Percentiles rank a stretch among this genome's conserved stretches.
Evolutionary conservation across 2,888 invertebrate species (phyloP).

Genomic region (Rhingia campestris): DNA sequence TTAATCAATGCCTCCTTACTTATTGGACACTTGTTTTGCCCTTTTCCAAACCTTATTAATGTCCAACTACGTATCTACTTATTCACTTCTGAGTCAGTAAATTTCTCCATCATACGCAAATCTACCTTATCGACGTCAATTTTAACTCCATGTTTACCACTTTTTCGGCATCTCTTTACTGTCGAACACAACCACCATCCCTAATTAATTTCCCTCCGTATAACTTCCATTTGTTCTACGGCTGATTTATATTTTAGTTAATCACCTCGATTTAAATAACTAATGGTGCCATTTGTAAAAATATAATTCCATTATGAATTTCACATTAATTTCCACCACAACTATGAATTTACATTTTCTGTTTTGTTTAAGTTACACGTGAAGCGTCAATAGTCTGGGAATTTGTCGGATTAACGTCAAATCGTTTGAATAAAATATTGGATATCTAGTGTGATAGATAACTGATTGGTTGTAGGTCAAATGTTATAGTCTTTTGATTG

Average conservation of each 20-base stretch:
- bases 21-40: too few relatives aligned
- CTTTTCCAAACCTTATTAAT: too few relatives aligned
- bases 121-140: too few relatives aligned
- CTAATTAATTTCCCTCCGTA: too few relatives aligned
- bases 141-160: too few relatives aligned
- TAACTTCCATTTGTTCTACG: not conserved
- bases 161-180: too few relatives aligned
- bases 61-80: too few relatives aligned
- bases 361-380: not conserved
- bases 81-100: too few relatives aligned
- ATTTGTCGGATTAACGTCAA: not conserved
- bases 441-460: not conserved
- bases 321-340: slow-evolving; percentile 4
- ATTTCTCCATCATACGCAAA: too few relatives aligned
- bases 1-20: too few relatives aligned
- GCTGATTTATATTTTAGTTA: not conserved
- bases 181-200: too few relatives aligned
- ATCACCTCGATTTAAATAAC: not conserved
- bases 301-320: not conserved
- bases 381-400: slow-evolving; percentile 1
- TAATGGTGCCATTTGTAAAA: slow-evolving; percentile 15
- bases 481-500: not conserved
- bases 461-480: not conserved
- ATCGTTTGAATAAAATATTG: slow-evolving; percentile 7
- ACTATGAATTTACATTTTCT: not conserved